Evolutionary conservation across 2,113 vertebrate genomes (phyloP).

Genomic region (Vimba vimba): DNA sequence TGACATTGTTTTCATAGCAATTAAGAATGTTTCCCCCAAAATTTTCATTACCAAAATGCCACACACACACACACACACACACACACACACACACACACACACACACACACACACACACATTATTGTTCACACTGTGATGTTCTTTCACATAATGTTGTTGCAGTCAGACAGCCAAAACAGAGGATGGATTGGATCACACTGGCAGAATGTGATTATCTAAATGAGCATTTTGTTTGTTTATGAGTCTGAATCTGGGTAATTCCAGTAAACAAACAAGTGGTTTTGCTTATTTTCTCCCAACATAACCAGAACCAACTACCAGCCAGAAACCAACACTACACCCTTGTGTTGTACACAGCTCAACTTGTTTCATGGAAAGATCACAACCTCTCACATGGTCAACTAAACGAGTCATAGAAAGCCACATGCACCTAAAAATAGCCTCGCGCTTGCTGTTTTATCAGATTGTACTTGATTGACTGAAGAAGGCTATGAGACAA

Average conservation of each 20-base stretch:
- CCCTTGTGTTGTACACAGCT: neutral
- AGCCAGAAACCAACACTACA: neutral
- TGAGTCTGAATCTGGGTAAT: neutral
- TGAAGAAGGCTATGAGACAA: neutral
- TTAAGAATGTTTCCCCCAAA: neutral
- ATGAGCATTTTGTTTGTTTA: slow-evolving; percentile 31
- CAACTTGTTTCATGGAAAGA: slow-evolving; percentile 12
- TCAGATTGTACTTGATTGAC: slow-evolving; percentile 9
- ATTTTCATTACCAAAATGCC: neutral
- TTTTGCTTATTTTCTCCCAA: neutral
- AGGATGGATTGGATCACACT: neutral
- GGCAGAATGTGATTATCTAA: slow-evolving; percentile 42
- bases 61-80: no score
- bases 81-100: no score
- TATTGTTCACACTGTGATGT: no score
- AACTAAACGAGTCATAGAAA: neutral
- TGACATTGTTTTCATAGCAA: neutral
- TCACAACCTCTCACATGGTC: neutral
- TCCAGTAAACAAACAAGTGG: neutral
- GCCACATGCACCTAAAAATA: slow-evolving; percentile 29
- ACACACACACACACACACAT: no score
- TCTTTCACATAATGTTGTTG: neutral
- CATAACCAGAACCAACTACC: neutral
- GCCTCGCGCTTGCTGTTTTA: neutral
- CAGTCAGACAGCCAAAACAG: neutral